These are phyloP conservation scores for Endomychus coccineus DNA, from an alignment of 2,888 invertebrate species.

Conservation along the genomic window DNA sequence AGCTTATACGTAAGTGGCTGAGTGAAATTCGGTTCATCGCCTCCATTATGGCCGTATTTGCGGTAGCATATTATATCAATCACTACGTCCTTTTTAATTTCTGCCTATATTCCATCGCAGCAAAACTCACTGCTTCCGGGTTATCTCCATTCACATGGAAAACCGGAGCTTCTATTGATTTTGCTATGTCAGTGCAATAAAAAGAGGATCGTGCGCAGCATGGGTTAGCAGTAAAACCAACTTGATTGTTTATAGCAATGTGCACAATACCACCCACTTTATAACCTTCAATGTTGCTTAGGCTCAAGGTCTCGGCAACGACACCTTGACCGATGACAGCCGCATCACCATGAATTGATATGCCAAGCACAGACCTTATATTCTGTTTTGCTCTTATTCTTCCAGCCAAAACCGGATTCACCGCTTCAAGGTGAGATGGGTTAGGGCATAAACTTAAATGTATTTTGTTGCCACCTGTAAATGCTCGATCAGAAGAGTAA, in stretches of 20 bases:
- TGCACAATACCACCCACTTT: slow-evolving; percentile 93
- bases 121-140: slow-evolving; percentile 80
- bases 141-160: slow-evolving; percentile 93
- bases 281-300: slow-evolving; percentile 89
- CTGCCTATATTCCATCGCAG: slow-evolving; percentile 86
- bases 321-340: slow-evolving; percentile 95
- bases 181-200: no score
- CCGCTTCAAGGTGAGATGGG: slow-evolving; percentile 89
- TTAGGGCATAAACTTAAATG: slow-evolving; percentile 83
- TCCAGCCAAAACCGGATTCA: slow-evolving; percentile 90
- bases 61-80: slow-evolving; percentile 79
- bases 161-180: slow-evolving; percentile 85
- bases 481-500: slow-evolving; percentile 60
- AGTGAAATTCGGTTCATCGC: slow-evolving; percentile 96
- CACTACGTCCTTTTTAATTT: slow-evolving; percentile 79
- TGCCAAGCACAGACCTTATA: slow-evolving; percentile 77
- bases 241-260: slow-evolving; percentile 92
- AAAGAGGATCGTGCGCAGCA: no score
- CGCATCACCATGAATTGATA: slow-evolving; percentile 90
- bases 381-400: slow-evolving; percentile 90
- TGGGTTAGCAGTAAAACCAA: slow-evolving; percentile 95
- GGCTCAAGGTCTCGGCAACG: slow-evolving; percentile 92
- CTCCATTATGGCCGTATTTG: no score
- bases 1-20: slow-evolving; percentile 92
- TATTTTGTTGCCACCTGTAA: slow-evolving; percentile 88